Evolutionary conservation across 1,140 invertebrate species (phyloP).

Genomic region (Dendroctonus valens): DNA sequence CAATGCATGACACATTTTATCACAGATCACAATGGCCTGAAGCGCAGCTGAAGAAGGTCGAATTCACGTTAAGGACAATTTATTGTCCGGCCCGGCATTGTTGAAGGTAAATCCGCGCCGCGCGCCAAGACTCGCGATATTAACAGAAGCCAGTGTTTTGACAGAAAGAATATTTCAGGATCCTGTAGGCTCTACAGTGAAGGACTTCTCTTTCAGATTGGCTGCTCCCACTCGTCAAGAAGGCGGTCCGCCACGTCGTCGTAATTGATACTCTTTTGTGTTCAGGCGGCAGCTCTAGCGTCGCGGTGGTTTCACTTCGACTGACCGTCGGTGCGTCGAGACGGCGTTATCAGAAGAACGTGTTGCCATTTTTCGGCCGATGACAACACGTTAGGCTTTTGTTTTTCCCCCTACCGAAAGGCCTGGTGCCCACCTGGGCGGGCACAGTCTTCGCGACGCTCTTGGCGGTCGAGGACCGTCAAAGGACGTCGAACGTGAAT

Average conservation of each 20-base stretch:
- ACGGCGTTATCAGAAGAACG: conserved; percentile 44
- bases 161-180: conserved; percentile 51
- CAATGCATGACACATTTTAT: conserved; percentile 29
- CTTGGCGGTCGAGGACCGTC: conserved; percentile 14
- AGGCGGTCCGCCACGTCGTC: conserved; percentile 42
- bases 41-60: not conserved
- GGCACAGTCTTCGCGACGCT: conserved; percentile 22
- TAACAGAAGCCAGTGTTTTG: conserved; percentile 48
- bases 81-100: not conserved
- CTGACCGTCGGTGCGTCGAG: conserved; percentile 45
- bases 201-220: conserved; percentile 49
- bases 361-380: conserved; percentile 47
- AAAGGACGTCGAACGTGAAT: conserved; percentile 14
- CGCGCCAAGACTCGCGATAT: conserved; percentile 26
- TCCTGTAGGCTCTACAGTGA: conserved; percentile 47
- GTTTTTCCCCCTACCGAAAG: conserved; percentile 36
- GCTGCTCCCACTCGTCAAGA: conserved; percentile 48
- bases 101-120: no score
- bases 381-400: conserved; percentile 47
- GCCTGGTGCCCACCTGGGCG: conserved; percentile 43
- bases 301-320: conserved; percentile 38
- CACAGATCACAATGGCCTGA: conserved; percentile 12
- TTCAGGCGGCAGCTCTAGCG: conserved; percentile 25
- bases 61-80: conserved; percentile 2
- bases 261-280: conserved; percentile 40